These are phyloP conservation scores for Chrysotoxum bicinctum DNA, from an alignment of 2,888 invertebrate genomes.

Conservation along the genomic window DNA sequence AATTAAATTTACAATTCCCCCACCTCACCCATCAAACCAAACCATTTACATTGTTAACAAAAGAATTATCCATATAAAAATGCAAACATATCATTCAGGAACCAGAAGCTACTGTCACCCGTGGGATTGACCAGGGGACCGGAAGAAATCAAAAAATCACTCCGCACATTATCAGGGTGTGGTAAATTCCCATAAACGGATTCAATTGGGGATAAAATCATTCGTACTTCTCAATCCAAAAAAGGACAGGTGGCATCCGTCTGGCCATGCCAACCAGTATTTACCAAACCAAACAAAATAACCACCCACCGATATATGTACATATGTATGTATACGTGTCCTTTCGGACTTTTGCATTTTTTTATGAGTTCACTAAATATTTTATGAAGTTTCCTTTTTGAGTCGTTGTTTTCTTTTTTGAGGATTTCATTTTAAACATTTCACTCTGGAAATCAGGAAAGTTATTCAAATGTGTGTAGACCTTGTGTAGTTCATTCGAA, in stretches of 20 bases:
- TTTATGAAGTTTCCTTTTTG: constrained; percentile 81
- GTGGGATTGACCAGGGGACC: constrained; percentile 59
- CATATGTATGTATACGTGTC: neutral
- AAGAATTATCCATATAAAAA: constrained; percentile 6
- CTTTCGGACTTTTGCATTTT: constrained; percentile 66
- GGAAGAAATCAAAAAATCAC: constrained; percentile 71
- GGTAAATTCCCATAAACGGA: constrained; percentile 72
- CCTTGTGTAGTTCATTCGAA: constrained; percentile 10
- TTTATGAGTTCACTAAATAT: constrained; percentile 78
- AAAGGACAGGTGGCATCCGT: constrained; percentile 40
- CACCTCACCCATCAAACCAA: neutral
- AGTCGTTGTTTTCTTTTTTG: constrained; percentile 67
- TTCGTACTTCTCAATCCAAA: constrained; percentile 47
- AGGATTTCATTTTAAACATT: constrained; percentile 72
- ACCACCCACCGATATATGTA: constrained; percentile 35
- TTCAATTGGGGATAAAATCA: constrained; percentile 71
- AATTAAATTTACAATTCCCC: constrained; percentile 67
- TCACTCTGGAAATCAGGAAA: constrained; percentile 62
- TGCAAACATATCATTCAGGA: constrained; percentile 40
- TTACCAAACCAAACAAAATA: constrained; percentile 55
- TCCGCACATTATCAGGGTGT: constrained; percentile 72
- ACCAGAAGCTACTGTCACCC: constrained; percentile 63
- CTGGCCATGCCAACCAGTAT: constrained; percentile 49
- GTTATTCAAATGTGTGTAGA: constrained; percentile 60
- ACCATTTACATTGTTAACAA: constrained; percentile 38